phyloP scores from a whole-genome alignment of 53 echinoderm and acorn worm species.

The Astropecten irregularis region DNA sequence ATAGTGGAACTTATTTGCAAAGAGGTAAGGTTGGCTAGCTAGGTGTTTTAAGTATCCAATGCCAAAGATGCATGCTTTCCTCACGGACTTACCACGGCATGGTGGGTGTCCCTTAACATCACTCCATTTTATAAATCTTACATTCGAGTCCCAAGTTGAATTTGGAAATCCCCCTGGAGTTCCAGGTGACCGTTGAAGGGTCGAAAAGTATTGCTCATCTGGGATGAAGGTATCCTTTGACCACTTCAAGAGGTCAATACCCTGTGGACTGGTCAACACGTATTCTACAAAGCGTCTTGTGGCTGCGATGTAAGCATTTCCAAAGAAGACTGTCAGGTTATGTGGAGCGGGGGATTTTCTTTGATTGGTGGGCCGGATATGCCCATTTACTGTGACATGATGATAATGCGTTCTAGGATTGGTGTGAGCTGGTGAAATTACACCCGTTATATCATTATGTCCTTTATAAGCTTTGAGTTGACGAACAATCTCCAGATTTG shows the following conservation, averaged over 20 bases:
- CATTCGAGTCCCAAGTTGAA: conserved; percentile 81
- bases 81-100: conserved; percentile 80
- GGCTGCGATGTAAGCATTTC: conserved; percentile 87
- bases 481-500: conserved; percentile 84
- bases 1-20: conserved; percentile 90
- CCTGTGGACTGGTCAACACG: conserved; percentile 65
- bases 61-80: conserved; percentile 79
- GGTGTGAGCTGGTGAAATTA: conserved; percentile 54
- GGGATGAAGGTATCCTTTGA: conserved; percentile 82
- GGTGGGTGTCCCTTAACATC: conserved; percentile 66
- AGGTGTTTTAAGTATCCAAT: conserved; percentile 79
- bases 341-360: conserved; percentile 68
- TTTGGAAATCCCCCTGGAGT: conserved; percentile 83
- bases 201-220: conserved; percentile 89
- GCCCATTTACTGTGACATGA: conserved; percentile 43
- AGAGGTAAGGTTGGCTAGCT: conserved; percentile 67
- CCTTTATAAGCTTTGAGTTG: conserved; percentile 80
- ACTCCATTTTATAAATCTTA: conserved; percentile 93
- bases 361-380: conserved; percentile 23
- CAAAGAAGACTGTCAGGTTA: conserved; percentile 60
- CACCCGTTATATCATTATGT: conserved; percentile 78
- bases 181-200: conserved; percentile 72
- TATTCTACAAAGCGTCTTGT: conserved; percentile 74
- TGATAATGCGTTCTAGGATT: conserved; percentile 32
- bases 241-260: conserved; percentile 81